Percentiles rank a stretch among this genome's conserved stretches.
Conservation (phyloP, 2,113 vertebrate genomes). For the Xenopus borealis region DNA sequence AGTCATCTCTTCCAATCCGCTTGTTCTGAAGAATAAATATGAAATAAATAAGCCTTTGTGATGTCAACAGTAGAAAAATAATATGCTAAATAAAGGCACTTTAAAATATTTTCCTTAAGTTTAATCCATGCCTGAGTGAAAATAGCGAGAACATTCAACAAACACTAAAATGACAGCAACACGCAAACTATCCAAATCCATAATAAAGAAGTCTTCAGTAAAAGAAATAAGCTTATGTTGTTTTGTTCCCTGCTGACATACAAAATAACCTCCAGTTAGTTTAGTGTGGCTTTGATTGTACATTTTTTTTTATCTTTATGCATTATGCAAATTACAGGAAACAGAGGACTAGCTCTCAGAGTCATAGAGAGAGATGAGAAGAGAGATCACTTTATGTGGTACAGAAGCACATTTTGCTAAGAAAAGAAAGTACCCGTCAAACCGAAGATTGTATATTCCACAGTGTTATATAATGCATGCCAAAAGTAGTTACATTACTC, state of each 20-base stretch:
- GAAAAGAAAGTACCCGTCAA: conserved; percentile 41
- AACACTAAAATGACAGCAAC: conserved; percentile 17
- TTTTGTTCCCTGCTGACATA: conserved; percentile 45
- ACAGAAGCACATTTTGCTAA: conserved; percentile 6
- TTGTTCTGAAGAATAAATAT: background rate
- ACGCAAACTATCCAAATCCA: conserved; percentile 36
- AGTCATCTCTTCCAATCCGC: conserved; percentile 7
- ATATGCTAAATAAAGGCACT: background rate
- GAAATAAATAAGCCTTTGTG: conserved; percentile 17
- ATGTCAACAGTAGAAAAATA: background rate
- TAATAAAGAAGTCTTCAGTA: conserved; percentile 32
- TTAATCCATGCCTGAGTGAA: conserved; percentile 19
- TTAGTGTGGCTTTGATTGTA: background rate
- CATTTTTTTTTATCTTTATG: conserved; percentile 30
- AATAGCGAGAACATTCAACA: conserved; percentile 2
- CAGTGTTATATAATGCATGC: conserved; percentile 29
- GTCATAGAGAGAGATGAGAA: conserved; percentile 38
- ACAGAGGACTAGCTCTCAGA: conserved; percentile 22
- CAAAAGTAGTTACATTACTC: conserved; percentile 7
- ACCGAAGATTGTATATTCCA: conserved; percentile 19
- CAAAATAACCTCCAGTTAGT: conserved; percentile 45
- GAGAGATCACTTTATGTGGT: conserved; percentile 30
- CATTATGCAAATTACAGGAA: conserved; percentile 42
- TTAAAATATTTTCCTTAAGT: conserved; percentile 11
- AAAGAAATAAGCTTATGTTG: conserved; percentile 44